Evolutionary conservation across 2,113 vertebrate species (phyloP).

Genomic region (Formicarius rufipectus): DNA sequence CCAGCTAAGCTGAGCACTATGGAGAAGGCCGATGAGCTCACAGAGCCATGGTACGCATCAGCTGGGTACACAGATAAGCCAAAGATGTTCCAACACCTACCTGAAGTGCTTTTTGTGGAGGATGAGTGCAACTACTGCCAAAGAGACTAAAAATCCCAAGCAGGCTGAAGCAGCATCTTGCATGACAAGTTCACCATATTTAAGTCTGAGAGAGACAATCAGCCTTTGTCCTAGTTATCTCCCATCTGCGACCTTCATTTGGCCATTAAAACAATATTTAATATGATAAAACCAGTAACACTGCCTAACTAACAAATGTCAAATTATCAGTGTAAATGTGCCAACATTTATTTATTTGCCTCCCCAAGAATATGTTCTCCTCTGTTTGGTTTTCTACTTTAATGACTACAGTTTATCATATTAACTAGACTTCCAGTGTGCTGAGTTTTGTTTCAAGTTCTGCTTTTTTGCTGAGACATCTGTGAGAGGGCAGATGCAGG

Average conservation of each 20-base stretch:
- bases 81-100: neutral
- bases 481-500: neutral
- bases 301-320: constrained; percentile 26
- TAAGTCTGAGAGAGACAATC: neutral
- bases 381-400: constrained; percentile 31
- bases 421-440: constrained; percentile 36
- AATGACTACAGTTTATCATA: constrained; percentile 53
- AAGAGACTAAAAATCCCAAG: neutral
- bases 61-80: neutral
- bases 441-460: neutral
- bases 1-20: neutral
- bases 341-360: constrained; percentile 40
- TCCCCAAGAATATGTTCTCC: constrained; percentile 20
- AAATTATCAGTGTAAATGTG: constrained; percentile 24
- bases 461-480: neutral
- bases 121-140: neutral
- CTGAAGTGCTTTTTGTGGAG: neutral
- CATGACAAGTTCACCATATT: rapidly evolving
- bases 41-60: neutral
- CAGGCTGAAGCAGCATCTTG: neutral
- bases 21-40: neutral
- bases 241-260: constrained; percentile 34
- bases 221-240: neutral
- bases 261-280: constrained; percentile 1
- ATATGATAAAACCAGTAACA: constrained; percentile 19